These are phyloP conservation scores for Eulemur rufifrons DNA, from an alignment of 2,113 vertebrate species.

Conservation along the genomic window DNA sequence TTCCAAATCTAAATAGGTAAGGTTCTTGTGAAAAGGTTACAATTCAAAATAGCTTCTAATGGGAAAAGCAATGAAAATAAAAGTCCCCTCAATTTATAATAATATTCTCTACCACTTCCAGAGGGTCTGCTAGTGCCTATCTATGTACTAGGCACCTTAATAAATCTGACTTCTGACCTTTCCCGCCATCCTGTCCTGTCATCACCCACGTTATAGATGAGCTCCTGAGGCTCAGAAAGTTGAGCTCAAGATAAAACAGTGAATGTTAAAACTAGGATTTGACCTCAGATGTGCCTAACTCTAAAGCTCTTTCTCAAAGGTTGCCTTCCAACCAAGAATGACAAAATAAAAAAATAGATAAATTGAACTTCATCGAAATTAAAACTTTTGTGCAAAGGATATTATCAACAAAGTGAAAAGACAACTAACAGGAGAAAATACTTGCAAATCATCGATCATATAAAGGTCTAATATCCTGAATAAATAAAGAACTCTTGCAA, in stretches of 20 bases:
- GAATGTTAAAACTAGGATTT: not conserved
- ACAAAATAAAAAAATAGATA: not conserved
- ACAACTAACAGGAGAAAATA: not conserved
- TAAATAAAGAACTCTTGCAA: not conserved
- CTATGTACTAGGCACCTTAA: not conserved
- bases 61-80: not conserved
- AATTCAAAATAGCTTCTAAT: constrained; percentile 5
- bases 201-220: not conserved
- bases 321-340: not conserved
- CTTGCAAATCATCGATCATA: not conserved
- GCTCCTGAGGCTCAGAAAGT: not conserved
- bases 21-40: not conserved
- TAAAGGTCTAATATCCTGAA: not conserved
- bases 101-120: not conserved
- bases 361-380: not conserved
- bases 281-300: not conserved
- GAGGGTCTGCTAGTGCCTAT: not conserved
- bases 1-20: constrained; percentile 34
- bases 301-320: not conserved
- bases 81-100: not conserved
- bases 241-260: not conserved
- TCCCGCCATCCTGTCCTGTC: not conserved
- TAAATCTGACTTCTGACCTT: not conserved
- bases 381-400: not conserved
- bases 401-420: not conserved